phyloP scores from a whole-genome alignment of 2,113 vertebrate genomes.

The Centropus unirufus region DNA sequence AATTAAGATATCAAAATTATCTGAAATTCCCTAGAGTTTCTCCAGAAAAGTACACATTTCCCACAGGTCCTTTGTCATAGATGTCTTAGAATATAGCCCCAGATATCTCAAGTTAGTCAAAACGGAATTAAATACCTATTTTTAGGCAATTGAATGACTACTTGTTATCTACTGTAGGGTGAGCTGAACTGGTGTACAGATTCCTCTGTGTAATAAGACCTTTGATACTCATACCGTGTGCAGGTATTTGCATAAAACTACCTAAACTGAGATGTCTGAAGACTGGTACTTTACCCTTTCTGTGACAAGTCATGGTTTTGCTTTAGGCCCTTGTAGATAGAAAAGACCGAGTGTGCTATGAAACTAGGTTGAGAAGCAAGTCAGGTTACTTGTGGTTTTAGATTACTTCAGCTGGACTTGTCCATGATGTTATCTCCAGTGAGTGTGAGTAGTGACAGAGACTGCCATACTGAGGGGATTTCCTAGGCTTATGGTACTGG shows the following conservation, averaged over 20 bases:
- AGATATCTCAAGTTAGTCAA: background rate
- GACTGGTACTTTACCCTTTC: background rate
- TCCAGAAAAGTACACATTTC: background rate
- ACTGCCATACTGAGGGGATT: fast-evolving
- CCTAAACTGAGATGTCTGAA: background rate
- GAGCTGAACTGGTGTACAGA: background rate
- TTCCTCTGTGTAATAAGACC: background rate
- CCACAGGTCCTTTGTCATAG: background rate
- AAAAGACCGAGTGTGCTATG: background rate
- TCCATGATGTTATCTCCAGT: no score
- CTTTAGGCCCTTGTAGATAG: background rate
- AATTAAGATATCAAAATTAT: background rate
- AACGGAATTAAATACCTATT: background rate
- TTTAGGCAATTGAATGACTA: background rate
- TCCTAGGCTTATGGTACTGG: background rate
- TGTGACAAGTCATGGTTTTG: background rate
- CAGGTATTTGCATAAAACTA: background rate
- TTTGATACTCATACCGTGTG: background rate
- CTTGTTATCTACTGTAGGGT: background rate
- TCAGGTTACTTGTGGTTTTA: background rate
- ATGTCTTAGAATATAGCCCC: background rate
- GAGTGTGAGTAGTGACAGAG: background rate
- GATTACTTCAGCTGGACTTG: background rate
- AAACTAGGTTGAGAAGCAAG: background rate
- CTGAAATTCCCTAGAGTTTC: background rate